Conservation (phyloP, 2,797 vertebrate species). For the Loriculus beryllinus region DNA sequence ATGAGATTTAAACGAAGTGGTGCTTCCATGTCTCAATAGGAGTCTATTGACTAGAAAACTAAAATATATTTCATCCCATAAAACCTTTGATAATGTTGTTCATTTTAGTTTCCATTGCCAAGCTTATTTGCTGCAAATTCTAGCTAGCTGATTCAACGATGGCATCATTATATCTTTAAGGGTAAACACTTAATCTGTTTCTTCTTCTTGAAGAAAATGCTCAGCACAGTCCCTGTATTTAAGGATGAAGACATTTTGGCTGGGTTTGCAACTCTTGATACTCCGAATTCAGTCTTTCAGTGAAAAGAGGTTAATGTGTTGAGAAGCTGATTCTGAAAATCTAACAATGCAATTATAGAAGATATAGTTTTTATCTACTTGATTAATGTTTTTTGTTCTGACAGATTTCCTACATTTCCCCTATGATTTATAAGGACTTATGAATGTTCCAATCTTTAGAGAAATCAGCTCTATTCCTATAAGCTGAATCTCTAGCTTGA, state of each 20-base stretch:
- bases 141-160: neutral
- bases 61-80: neutral
- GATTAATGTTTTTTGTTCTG: neutral
- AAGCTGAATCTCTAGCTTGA: conserved; percentile 46
- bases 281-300: neutral
- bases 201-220: neutral
- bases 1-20: neutral
- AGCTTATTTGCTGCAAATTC: neutral
- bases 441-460: conserved; percentile 20
- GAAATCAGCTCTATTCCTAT: neutral
- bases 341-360: neutral
- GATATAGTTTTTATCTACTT: neutral
- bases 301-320: neutral
- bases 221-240: neutral
- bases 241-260: neutral
- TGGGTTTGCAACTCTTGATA: neutral
- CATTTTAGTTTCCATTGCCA: neutral
- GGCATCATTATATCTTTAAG: neutral
- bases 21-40: neutral
- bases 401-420: neutral
- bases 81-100: neutral
- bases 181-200: neutral
- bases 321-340: neutral
- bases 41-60: neutral
- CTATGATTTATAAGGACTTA: neutral